These are phyloP conservation scores for Tylochromis polylepis DNA, from an alignment of 2,113 vertebrate species.

Conservation along the genomic window DNA sequence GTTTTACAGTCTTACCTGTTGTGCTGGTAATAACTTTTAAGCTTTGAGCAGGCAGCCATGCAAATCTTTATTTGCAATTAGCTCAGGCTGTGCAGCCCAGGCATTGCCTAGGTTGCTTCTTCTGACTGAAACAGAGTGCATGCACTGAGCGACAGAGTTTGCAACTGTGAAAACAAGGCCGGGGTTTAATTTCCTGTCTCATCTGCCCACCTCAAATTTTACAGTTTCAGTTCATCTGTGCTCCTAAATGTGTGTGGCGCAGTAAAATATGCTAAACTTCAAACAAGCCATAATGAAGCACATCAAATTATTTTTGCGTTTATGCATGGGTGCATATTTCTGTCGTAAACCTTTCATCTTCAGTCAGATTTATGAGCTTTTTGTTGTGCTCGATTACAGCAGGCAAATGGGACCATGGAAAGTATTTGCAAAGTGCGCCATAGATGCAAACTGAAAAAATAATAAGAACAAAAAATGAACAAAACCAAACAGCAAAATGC, in stretches of 20 bases:
- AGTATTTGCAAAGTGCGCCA: not conserved
- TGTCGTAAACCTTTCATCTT: not conserved
- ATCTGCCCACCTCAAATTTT: conserved; percentile 19
- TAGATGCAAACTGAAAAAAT: not conserved
- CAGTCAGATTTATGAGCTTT: not conserved
- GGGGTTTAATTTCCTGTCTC: conserved; percentile 41
- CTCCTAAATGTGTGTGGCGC: not conserved
- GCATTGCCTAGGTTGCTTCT: conserved; percentile 7
- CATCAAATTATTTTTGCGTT: not conserved
- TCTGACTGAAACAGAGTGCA: conserved; percentile 9
- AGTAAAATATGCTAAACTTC: not conserved
- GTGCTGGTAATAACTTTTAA: not conserved
- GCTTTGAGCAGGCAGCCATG: not conserved
- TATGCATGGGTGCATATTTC: not conserved
- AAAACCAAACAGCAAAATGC: not conserved
- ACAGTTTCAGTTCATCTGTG: conserved; percentile 11
- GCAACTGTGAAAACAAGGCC: conserved; percentile 58
- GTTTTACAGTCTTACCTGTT: not conserved
- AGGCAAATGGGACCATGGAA: not conserved
- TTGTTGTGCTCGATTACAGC: not conserved
- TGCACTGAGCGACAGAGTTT: conserved; percentile 6
- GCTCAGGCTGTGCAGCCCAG: not conserved
- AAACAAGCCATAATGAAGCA: not conserved
- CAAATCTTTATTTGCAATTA: not conserved
- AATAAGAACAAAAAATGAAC: not conserved